phyloP scores from a whole-genome alignment of 2,797 vertebrate genomes.

The Gastrophryne carolinensis region DNA sequence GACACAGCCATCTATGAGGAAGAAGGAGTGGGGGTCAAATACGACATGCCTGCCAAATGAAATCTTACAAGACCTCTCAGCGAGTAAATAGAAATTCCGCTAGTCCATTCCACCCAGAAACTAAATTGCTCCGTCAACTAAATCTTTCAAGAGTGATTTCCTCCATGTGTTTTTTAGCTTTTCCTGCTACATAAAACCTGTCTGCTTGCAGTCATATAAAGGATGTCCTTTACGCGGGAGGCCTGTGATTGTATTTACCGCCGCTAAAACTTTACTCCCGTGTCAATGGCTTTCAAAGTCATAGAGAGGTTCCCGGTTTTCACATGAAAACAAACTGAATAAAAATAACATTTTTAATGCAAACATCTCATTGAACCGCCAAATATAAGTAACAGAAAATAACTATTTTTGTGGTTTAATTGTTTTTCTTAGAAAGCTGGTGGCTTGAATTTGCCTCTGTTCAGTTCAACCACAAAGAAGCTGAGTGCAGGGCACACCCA shows the following conservation, averaged over 20 bases:
- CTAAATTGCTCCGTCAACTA: constrained; percentile 28
- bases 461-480: no score
- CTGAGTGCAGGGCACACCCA: no score
- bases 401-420: no score
- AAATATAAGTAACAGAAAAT: no score
- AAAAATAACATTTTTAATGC: no score
- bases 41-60: constrained; percentile 26
- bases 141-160: constrained; percentile 40
- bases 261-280: constrained; percentile 27
- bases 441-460: no score
- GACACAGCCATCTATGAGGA: constrained; percentile 1
- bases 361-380: no score
- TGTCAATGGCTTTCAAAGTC: constrained; percentile 23
- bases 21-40: not conserved
- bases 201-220: constrained; percentile 42
- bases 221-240: constrained; percentile 29
- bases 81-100: constrained; percentile 37
- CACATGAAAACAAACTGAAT: not conserved
- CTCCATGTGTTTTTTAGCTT: constrained; percentile 49
- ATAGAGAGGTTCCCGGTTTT: not conserved
- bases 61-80: constrained; percentile 10
- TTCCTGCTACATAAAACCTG: constrained; percentile 37
- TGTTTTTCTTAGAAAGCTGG: no score
- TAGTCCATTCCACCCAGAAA: constrained; percentile 29
- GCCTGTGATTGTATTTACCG: constrained; percentile 28